Conservation (phyloP, 1,140 invertebrate genomes). For the Drosophila melanogaster region Release_6_plus_ISO1_MT NT_033777.3:28976501-28977000, state of each 20-base stretch:
- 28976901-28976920: not conserved
- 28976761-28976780: constrained; percentile 77
- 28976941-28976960: constrained; percentile 64
- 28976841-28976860: constrained; percentile 68
- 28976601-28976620: constrained; percentile 10
- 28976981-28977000: constrained; percentile 83
- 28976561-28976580: constrained; percentile 82
- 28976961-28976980: constrained; percentile 83
- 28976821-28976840: constrained; percentile 83
- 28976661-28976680: too few species aligned
- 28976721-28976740: constrained; percentile 83
- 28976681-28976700: constrained; percentile 40
- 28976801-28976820: constrained; percentile 83
- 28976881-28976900: constrained; percentile 10
- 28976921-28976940: too few species aligned
- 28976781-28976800: constrained; percentile 82
- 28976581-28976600: constrained; percentile 81
- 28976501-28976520: constrained; percentile 41
- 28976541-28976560: constrained; percentile 71
- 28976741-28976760: constrained; percentile 61
- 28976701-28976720: constrained; percentile 78
- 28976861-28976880: constrained; percentile 51
- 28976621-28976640: not conserved
- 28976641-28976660: not conserved
- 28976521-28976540: constrained; percentile 10